phyloP scores from a whole-genome alignment of 2,113 vertebrate genomes.

The Carassius auratus region DNA sequence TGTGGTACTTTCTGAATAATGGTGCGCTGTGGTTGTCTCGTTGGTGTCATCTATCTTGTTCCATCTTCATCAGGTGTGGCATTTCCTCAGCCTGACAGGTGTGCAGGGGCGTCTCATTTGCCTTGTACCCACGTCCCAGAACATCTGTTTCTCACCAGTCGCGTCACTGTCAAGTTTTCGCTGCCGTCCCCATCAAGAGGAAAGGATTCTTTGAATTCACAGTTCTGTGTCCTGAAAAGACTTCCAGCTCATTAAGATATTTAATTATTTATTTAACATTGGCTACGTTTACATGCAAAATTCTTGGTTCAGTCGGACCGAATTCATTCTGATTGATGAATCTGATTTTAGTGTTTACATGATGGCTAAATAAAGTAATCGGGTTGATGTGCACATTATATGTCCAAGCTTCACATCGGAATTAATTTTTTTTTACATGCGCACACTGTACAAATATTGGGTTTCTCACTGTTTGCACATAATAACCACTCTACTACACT shows the following conservation, averaged over 20 bases:
- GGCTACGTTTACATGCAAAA: too few species aligned
- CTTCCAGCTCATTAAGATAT: background rate
- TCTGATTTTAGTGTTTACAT: too few species aligned
- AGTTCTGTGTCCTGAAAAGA: background rate
- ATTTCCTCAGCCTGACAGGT: slow-evolving; percentile 13
- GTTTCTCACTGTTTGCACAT: too few species aligned
- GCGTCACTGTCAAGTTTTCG: background rate
- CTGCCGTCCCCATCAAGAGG: background rate
- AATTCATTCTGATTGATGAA: too few species aligned
- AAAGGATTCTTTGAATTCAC: background rate
- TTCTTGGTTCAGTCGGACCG: too few species aligned
- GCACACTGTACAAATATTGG: too few species aligned
- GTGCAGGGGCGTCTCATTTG: slow-evolving; percentile 25
- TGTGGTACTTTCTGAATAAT: background rate
- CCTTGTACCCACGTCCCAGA: background rate
- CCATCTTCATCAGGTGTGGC: background rate
- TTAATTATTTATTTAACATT: background rate
- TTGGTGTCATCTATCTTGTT: background rate
- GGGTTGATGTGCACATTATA: too few species aligned
- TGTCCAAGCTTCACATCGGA: too few species aligned
- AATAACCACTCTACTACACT: too few species aligned
- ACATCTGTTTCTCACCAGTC: slow-evolving; percentile 22
- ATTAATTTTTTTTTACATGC: too few species aligned
- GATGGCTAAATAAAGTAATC: too few species aligned
- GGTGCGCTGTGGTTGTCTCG: background rate